phyloP scores from a whole-genome alignment of 2,113 vertebrate genomes.

The Tragelaphus buxtoni region DNA sequence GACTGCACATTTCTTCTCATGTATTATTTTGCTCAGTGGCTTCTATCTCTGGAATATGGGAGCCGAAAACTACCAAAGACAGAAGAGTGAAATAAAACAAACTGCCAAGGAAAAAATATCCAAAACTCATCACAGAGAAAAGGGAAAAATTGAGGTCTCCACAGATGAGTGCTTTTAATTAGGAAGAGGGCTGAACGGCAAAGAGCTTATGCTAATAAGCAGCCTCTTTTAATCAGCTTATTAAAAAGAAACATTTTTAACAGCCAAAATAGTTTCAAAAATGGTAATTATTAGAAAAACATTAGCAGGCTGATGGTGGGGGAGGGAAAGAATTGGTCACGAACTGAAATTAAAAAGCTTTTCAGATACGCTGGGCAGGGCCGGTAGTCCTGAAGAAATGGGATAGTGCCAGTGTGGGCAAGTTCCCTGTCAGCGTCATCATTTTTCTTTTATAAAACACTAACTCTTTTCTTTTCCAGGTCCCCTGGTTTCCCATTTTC shows the following conservation, averaged over 20 bases:
- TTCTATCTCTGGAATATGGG: constrained; percentile 12
- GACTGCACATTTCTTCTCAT: background rate
- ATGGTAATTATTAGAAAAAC: constrained; percentile 82
- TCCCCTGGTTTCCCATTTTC: background rate
- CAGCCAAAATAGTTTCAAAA: constrained; percentile 85
- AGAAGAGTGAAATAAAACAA: constrained; percentile 73
- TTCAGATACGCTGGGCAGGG: background rate
- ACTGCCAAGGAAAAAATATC: constrained; percentile 84
- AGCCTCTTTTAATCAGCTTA: constrained; percentile 93
- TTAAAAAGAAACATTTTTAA: constrained; percentile 83
- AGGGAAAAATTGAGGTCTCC: constrained; percentile 86
- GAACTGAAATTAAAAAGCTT: constrained; percentile 63
- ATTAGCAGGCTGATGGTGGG: constrained; percentile 67
- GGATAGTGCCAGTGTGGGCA: background rate
- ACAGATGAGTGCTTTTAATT: constrained; percentile 98
- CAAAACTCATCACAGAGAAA: constrained; percentile 76
- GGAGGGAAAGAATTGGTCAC: constrained; percentile 48
- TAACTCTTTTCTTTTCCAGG: background rate
- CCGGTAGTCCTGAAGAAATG: accelerated
- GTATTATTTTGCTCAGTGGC: background rate
- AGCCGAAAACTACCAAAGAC: constrained; percentile 65
- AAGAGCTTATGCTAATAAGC: constrained; percentile 93
- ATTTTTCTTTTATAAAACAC: background rate
- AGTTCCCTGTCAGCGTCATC: background rate
- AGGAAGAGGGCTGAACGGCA: constrained; percentile 88